These are phyloP conservation scores for Muntiacus muntjak DNA, from an alignment of 2,113 vertebrate species.

Conservation along the genomic window DNA sequence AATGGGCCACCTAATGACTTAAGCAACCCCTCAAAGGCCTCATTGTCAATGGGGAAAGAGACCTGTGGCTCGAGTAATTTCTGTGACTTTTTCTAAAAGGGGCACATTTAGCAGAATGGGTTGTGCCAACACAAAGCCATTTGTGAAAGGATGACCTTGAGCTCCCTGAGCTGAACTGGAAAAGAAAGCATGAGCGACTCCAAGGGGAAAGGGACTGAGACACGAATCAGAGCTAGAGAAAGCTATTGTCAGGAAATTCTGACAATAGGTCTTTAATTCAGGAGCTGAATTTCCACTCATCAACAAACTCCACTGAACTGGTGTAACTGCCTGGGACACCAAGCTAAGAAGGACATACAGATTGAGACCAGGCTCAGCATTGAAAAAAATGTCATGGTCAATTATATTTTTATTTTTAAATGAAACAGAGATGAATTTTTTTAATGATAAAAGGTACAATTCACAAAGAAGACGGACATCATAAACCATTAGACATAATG, in stretches of 20 bases:
- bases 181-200: background rate
- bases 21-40: background rate
- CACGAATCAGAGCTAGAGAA: background rate
- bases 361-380: background rate
- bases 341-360: background rate
- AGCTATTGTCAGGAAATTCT: background rate
- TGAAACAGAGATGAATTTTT: background rate
- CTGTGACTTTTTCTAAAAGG: slow-evolving; percentile 18
- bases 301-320: background rate
- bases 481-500: background rate
- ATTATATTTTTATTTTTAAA: background rate
- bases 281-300: background rate
- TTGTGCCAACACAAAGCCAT: background rate
- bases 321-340: background rate
- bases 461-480: background rate
- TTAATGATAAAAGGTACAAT: background rate
- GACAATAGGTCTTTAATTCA: background rate
- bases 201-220: background rate
- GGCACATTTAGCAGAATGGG: background rate
- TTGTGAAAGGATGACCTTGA: slow-evolving; percentile 31
- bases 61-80: background rate
- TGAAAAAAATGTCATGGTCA: background rate
- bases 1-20: background rate
- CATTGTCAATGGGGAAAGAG: background rate
- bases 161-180: background rate